A percentile compares a stretch with the other conserved stretches of the same genome.
Conservation (phyloP, 2,888 invertebrate genomes). For the Napeogenes sylphis region DNA sequence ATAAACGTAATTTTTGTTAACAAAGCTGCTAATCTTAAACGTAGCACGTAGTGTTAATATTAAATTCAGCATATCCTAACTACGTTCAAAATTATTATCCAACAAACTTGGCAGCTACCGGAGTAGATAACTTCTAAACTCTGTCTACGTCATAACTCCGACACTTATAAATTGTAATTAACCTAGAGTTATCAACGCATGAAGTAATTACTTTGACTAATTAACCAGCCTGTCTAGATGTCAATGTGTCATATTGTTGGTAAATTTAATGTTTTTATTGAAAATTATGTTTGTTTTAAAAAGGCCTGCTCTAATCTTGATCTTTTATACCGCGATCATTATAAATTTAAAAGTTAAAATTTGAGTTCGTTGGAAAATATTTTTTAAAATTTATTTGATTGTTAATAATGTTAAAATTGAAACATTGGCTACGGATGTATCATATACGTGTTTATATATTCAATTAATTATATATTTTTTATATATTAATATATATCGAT, state of each 20-base stretch:
- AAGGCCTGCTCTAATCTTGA: no score
- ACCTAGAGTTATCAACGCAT: conserved; percentile 19
- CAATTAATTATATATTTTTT: background rate
- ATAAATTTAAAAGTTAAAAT: no score
- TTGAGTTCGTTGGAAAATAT: no score
- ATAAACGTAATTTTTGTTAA: background rate
- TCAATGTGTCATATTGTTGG: background rate
- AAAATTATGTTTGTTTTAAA: no score
- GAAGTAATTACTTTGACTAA: conserved; percentile 18
- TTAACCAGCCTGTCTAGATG: conserved; percentile 9
- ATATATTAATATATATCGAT: no score
- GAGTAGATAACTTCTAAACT: conserved; percentile 37
- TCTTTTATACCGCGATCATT: no score
- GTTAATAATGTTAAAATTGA: no score
- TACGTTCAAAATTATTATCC: conserved; percentile 38
- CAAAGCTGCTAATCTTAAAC: background rate
- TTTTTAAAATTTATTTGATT: no score
- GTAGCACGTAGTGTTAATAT: conserved; percentile 19
- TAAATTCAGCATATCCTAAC: conserved; percentile 31
- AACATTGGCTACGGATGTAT: no score
- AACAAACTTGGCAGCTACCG: conserved; percentile 36
- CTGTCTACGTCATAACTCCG: conserved; percentile 19
- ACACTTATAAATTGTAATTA: conserved; percentile 30
- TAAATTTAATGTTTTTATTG: conserved; percentile 5
- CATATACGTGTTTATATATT: no score